These are phyloP conservation scores for Engraulis encrasicolus DNA, from an alignment of 2,113 vertebrate species.

Conservation along the genomic window DNA sequence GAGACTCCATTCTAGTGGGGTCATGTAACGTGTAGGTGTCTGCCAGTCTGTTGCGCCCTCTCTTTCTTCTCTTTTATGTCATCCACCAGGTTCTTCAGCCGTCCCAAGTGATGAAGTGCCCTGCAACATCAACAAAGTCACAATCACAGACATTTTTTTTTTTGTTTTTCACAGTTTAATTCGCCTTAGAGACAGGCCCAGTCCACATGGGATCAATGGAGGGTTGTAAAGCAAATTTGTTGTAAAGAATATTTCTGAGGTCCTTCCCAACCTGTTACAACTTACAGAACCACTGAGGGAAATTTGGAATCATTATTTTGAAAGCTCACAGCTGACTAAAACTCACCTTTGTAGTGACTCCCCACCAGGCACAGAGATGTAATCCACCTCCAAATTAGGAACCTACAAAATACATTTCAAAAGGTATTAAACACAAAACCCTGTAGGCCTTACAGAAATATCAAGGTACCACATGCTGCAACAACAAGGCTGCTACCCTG, in stretches of 20 bases:
- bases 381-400: slow-evolving; percentile 54
- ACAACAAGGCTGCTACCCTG: background rate
- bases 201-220: no score
- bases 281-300: no score
- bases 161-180: no score
- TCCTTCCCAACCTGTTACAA: no score
- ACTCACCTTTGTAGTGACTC: slow-evolving; percentile 77
- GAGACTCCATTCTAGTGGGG: background rate
- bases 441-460: no score
- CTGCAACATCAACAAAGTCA: slow-evolving; percentile 52
- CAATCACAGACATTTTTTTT: no score
- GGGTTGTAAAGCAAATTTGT: no score
- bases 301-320: no score
- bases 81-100: slow-evolving; percentile 75
- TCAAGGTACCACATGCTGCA: no score
- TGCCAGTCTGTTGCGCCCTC: slow-evolving; percentile 12
- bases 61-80: slow-evolving; percentile 61
- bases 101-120: slow-evolving; percentile 77
- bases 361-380: slow-evolving; percentile 64
- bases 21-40: background rate
- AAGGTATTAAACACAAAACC: background rate
- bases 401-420: slow-evolving; percentile 61
- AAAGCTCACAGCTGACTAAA: background rate
- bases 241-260: no score
- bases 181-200: no score